These are phyloP conservation scores for Notodonta dromedarius DNA, from an alignment of 2,888 invertebrate species.

Conservation along the genomic window DNA sequence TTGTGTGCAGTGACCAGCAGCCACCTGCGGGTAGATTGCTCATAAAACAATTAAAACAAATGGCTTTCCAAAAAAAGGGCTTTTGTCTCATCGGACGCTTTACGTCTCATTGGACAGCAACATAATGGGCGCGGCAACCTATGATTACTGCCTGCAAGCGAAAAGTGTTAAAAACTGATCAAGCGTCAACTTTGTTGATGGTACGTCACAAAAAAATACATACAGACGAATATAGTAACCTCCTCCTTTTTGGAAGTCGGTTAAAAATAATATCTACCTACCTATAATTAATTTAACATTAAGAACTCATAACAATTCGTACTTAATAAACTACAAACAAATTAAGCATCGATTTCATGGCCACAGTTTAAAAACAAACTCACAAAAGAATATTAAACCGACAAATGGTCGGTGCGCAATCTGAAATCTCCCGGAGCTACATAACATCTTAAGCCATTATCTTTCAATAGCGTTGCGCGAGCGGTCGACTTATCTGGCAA, in stretches of 20 bases:
- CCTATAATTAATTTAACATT: constrained; percentile 1
- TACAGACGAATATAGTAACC: no score
- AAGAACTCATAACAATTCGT: background rate
- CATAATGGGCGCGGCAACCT: no score
- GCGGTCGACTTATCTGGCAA: constrained; percentile 79
- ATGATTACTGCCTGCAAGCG: no score
- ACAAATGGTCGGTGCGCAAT: constrained; percentile 42
- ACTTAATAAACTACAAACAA: constrained; percentile 4
- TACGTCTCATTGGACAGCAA: no score
- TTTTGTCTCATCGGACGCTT: no score
- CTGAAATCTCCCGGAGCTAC: constrained; percentile 69
- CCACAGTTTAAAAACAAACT: background rate
- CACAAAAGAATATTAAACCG: constrained; percentile 21
- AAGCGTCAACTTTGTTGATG: no score
- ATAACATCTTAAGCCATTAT: constrained; percentile 79
- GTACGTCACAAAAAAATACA: no score
- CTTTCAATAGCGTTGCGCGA: constrained; percentile 76
- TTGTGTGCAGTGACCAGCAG: no score
- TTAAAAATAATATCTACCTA: background rate
- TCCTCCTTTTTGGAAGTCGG: background rate
- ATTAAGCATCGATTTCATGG: constrained; percentile 5
- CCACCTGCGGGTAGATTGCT: no score
- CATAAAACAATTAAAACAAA: no score
- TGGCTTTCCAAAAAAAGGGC: no score
- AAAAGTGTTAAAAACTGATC: no score